Evolutionary conservation across 2,797 vertebrate genomes (phyloP).

Genomic region (Limnodromus scolopaceus): DNA sequence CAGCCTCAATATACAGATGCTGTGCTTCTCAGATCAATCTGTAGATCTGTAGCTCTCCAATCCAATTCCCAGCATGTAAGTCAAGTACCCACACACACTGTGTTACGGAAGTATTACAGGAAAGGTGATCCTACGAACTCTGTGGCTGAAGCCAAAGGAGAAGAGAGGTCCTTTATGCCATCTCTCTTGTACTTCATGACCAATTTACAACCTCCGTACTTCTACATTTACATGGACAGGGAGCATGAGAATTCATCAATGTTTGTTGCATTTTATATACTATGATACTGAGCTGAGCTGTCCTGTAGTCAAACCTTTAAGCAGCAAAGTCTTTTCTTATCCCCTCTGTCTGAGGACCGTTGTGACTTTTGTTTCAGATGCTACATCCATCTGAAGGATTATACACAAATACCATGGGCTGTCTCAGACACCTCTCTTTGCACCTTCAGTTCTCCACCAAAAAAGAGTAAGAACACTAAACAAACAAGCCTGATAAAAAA

Average conservation of each 20-base stretch:
- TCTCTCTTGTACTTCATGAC: background rate
- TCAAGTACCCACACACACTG: background rate
- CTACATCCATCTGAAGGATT: background rate
- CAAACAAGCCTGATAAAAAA: background rate
- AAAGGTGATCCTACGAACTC: background rate
- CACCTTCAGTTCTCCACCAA: background rate
- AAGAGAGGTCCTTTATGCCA: background rate
- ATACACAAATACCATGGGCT: too few species aligned
- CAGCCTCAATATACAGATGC: background rate
- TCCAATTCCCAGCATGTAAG: background rate
- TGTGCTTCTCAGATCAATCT: background rate
- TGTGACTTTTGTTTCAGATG: background rate
- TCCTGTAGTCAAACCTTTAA: background rate
- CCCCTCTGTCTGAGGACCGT: background rate
- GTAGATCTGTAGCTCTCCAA: background rate
- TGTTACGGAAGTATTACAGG: fast-evolving
- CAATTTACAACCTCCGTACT: background rate
- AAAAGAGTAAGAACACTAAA: background rate
- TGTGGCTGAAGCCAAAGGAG: background rate
- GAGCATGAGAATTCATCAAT: background rate
- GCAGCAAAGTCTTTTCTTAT: background rate
- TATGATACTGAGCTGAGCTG: background rate
- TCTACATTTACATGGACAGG: background rate
- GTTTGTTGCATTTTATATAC: background rate
- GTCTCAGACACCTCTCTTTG: background rate